These are phyloP conservation scores for Oreochromis grahami DNA, from an alignment of 2,797 vertebrate genomes.

Conservation along the genomic window DNA sequence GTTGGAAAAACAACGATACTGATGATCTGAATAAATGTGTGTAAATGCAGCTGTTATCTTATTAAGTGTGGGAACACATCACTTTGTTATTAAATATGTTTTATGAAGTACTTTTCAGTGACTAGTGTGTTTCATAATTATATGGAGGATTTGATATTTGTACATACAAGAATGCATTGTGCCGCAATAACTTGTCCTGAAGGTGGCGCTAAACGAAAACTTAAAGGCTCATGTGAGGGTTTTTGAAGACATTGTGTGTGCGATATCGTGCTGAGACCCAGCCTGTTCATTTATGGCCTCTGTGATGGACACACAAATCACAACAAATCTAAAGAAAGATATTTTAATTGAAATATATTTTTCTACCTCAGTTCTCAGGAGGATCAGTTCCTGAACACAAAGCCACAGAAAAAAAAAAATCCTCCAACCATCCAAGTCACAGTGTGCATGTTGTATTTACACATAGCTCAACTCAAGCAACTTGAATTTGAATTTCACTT, in stretches of 20 bases:
- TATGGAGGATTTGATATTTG: background rate
- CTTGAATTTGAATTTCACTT: background rate
- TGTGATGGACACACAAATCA: background rate
- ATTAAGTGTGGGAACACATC: conserved; percentile 14
- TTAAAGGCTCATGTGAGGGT: background rate
- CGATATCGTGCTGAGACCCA: fast-evolving
- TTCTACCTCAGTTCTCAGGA: background rate
- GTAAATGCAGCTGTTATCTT: background rate
- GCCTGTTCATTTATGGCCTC: background rate
- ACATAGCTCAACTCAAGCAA: background rate
- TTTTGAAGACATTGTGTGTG: background rate
- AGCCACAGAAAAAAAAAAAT: background rate
- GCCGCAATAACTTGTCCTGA: background rate
- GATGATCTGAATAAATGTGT: background rate
- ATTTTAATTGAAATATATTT: background rate
- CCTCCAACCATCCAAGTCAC: background rate
- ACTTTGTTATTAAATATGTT: conserved; percentile 44
- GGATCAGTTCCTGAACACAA: background rate
- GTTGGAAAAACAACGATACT: background rate
- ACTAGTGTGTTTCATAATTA: background rate
- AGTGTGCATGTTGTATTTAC: background rate
- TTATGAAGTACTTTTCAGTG: background rate
- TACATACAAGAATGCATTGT: background rate
- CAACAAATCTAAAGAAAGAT: background rate
- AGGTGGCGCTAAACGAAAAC: background rate